These are phyloP conservation scores for Himalopsyche kuldschensis DNA, from an alignment of 2,888 invertebrate species.

Conservation along the genomic window DNA sequence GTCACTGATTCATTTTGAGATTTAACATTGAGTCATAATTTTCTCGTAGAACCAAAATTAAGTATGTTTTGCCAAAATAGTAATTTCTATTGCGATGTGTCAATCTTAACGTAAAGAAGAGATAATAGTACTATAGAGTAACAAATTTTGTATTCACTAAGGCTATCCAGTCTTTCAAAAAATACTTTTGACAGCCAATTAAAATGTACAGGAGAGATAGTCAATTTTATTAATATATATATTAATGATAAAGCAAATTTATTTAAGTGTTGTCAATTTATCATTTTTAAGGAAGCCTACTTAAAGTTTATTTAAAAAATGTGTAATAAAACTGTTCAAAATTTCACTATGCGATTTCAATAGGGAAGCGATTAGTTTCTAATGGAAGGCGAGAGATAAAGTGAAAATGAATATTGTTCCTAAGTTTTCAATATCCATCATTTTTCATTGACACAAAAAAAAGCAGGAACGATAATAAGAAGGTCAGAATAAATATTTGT, in stretches of 20 bases:
- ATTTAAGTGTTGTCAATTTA: neutral
- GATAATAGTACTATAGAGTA: neutral
- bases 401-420: neutral
- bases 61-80: neutral
- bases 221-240: neutral
- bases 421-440: neutral
- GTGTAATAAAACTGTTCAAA: neutral
- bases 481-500: conserved; percentile 10
- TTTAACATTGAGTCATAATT: too few relatives aligned
- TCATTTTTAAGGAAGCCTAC: neutral
- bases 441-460: neutral
- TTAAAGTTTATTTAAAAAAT: neutral
- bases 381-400: neutral
- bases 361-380: neutral
- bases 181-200: neutral
- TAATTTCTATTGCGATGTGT: neutral
- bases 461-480: neutral
- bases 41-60: too few relatives aligned
- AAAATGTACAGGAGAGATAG: neutral
- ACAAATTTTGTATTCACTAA: neutral
- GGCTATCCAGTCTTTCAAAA: neutral
- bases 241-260: neutral
- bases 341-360: neutral
- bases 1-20: too few relatives aligned
- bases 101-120: neutral